These are phyloP conservation scores for Limonius californicus DNA, from an alignment of 1,140 invertebrate genomes.

Conservation along the genomic window DNA sequence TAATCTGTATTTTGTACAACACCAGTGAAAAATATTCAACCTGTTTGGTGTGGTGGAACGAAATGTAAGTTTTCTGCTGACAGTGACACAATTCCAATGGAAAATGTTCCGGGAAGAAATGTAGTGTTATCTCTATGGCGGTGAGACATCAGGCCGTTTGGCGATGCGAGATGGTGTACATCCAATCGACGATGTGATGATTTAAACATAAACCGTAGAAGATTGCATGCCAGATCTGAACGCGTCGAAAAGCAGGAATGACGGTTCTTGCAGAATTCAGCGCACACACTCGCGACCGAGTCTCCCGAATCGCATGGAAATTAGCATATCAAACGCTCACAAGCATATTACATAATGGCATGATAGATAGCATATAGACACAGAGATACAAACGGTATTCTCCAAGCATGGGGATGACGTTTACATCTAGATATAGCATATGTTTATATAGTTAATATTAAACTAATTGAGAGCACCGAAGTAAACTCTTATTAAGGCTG, in stretches of 20 bases:
- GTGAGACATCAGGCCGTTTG: not conserved
- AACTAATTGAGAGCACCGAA: not conserved
- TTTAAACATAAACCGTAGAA: constrained; percentile 12
- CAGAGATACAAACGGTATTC: not conserved
- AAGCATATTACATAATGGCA: constrained; percentile 26
- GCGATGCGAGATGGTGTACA: not conserved
- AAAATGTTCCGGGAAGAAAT: not conserved
- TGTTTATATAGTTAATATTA: not conserved
- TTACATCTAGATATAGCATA: not conserved
- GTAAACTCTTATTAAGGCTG: too few relatives aligned
- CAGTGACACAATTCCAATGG: not conserved
- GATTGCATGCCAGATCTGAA: constrained; percentile 5
- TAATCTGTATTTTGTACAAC: too few relatives aligned
- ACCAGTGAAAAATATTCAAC: too few relatives aligned
- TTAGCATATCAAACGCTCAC: constrained; percentile 28
- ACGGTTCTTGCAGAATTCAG: constrained; percentile 12
- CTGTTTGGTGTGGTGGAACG: too few relatives aligned
- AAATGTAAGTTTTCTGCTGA: not conserved
- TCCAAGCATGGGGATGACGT: not conserved
- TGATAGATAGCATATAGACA: constrained; percentile 19
- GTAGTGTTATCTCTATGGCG: not conserved
- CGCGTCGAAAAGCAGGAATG: constrained; percentile 6
- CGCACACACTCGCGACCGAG: not conserved
- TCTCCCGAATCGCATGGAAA: constrained; percentile 20
- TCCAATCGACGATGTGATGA: constrained; percentile 5